Evolutionary conservation across 2,888 invertebrate genomes (phyloP), one percentile per base, ranked within the genome.

Genomic region (Vesta saturnalis): DNA sequence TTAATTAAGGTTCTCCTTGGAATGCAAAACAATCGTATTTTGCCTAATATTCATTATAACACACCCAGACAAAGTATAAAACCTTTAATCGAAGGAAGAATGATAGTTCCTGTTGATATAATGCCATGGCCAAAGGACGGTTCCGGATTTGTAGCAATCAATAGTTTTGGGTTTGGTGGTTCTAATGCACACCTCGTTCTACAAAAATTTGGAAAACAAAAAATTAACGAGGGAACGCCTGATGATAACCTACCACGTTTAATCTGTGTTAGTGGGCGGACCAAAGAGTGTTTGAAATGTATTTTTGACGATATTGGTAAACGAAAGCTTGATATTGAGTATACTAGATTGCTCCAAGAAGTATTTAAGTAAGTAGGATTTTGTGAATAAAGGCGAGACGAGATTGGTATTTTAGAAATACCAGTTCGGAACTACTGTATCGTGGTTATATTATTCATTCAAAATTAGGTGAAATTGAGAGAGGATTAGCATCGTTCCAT

Each of bases 141-240:
- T 16, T 49, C 64, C 6, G 64, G 64, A 0, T 4, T 58, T 5
- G 64, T 49, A 55, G 96, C 92, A 1, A 87, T 97, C 19, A 97
- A 95, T 85, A 95, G 94, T 8, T 97, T 97, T 81, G 97, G 97
- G 0, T 97, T 97, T 80, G 97, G 97, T 22, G 97, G 97, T 0
- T 92, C 92, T 1, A 96, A 95, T 78, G 92, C 91, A 55, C 94
- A 94, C 77, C 85, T 89, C 22, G 80, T 94, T 47, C 80, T 94
- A 6, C 88, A 89, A 79, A 88, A 90, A 55, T 84, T 89, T 64
- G 78, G 85, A 0, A 89, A 88, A 70, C 86, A 78, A 23, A 92
- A 91, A 84, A 82, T 87, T 0, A 91, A 91, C 79, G 84, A 86
- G 0, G 74, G 76, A 14, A 77, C 87, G 12, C 90, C 92, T 0